Evolutionary conservation across 2,797 vertebrate species (phyloP), one percentile per base, ranked within the genome.

Genomic region (Takifugu ocellatus): DNA sequence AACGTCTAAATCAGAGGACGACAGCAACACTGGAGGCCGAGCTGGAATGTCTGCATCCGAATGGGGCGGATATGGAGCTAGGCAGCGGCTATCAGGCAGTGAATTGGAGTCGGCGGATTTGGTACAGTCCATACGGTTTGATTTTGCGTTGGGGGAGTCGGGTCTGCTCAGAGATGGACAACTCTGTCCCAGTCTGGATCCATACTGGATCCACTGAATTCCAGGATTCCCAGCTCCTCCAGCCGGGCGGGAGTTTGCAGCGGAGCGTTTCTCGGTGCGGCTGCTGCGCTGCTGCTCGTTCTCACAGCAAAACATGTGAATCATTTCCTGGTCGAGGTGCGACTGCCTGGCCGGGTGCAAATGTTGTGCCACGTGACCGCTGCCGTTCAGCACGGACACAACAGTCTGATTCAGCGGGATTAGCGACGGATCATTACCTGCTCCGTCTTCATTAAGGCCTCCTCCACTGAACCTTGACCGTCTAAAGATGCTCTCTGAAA

Each of bases 241-340:
- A 62, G 73, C 75, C 75, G 82, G 55, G 59, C 58, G 63, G 49
- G 72, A 73, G 74, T 79, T 77, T 63, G 73, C 63, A 46, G 54
- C 15, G 0, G 36, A 25, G 31, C 64, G 33, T 54, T 67, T 66
- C 56, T 60, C 63, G 63, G 75, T 74, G 70, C 80, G 64, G 60
- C 63, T 45, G 39, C 66, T 11, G 33, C 43, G 42, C 33, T 16
- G 31, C 21, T 52, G 65, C 49, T 72, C 46, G 50, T 65, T 70
- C 66, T 69, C 36, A 58, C 15, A 51, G 16, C 39, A 3, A 49
- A 3, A 46, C 5, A 47, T 51, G 21, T 43, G 29, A 61, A 42
- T 75, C 0, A 10, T 31, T 29, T 62, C 6, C 36, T 61, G 52
- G 36, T 39, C 36, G 12, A 39, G 12, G 36, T 39, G 12, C 4